Conservation (phyloP, 2,113 vertebrate genomes). For the Nesoenas mayeri region DNA sequence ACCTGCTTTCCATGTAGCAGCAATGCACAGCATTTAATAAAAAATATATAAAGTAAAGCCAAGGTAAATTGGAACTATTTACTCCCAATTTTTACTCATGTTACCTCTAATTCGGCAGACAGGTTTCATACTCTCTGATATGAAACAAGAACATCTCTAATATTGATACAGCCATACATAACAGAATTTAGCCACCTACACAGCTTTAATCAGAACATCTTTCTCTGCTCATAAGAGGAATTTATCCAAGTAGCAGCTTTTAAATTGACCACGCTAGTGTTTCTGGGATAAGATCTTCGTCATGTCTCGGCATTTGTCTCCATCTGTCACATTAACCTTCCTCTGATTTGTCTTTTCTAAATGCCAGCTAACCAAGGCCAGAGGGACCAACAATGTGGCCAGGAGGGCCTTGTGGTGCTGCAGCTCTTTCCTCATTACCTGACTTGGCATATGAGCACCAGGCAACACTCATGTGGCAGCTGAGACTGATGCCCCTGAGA, state of each 20-base stretch:
- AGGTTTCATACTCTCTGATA: not conserved
- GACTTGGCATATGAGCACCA: accelerated
- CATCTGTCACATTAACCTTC: not conserved
- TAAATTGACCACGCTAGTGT: not conserved
- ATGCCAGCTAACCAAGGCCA: not conserved
- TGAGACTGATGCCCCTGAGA: not conserved
- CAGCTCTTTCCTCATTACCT: not conserved
- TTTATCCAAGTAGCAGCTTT: slow-evolving; percentile 32
- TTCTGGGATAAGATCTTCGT: slow-evolving; percentile 3
- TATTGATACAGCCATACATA: not conserved
- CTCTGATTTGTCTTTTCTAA: not conserved
- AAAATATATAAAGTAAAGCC: not conserved
- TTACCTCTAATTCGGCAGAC: not conserved
- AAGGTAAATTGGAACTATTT: not conserved
- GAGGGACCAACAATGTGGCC: not conserved
- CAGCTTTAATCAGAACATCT: slow-evolving; percentile 35
- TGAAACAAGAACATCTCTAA: not conserved
- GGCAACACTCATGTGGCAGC: not conserved
- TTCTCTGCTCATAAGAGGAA: not conserved
- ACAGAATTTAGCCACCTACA: slow-evolving; percentile 31
- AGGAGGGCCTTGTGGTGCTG: not conserved
- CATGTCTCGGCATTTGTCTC: not conserved
- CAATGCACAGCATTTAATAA: not conserved
- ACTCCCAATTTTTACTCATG: not conserved
- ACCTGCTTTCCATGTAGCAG: not conserved